These are phyloP conservation scores for Eupithecia pulchellata DNA, from an alignment of 2,888 invertebrate genomes.

Conservation along the genomic window DNA sequence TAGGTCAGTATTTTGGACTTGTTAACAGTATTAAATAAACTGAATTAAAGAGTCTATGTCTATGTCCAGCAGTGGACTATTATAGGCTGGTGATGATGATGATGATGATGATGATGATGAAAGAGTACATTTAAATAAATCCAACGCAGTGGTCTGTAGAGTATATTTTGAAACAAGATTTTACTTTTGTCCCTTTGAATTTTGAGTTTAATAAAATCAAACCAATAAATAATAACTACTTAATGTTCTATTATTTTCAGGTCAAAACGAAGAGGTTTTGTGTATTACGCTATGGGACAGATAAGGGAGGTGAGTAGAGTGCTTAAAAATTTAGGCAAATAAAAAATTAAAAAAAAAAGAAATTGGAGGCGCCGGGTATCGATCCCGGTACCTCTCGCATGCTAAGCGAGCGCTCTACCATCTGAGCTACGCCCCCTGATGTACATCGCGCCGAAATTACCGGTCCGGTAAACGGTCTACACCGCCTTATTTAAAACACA, in stretches of 20 bases:
- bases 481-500: not conserved
- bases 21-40: not conserved
- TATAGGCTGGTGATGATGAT: too few relatives aligned
- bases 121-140: not conserved
- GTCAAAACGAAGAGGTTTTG: constrained; percentile 96
- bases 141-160: not conserved
- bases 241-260: constrained; percentile 4
- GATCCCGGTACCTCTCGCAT: constrained; percentile 85
- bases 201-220: too few relatives aligned
- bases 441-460: not conserved
- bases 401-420: constrained; percentile 82
- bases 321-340: not conserved
- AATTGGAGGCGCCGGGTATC: constrained; percentile 83
- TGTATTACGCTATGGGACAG: constrained; percentile 98
- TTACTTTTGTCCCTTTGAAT: too few relatives aligned
- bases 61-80: too few relatives aligned
- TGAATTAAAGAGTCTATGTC: too few relatives aligned
- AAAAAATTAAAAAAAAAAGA: not conserved
- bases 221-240: not conserved
- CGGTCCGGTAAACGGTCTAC: not conserved
- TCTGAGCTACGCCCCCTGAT: constrained; percentile 76
- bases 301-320: constrained; percentile 89
- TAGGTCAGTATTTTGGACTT: constrained; percentile 64
- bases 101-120: too few relatives aligned
- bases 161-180: not conserved